Conservation (phyloP, 2,797 vertebrate species). For the Echiichthys vipera region DNA sequence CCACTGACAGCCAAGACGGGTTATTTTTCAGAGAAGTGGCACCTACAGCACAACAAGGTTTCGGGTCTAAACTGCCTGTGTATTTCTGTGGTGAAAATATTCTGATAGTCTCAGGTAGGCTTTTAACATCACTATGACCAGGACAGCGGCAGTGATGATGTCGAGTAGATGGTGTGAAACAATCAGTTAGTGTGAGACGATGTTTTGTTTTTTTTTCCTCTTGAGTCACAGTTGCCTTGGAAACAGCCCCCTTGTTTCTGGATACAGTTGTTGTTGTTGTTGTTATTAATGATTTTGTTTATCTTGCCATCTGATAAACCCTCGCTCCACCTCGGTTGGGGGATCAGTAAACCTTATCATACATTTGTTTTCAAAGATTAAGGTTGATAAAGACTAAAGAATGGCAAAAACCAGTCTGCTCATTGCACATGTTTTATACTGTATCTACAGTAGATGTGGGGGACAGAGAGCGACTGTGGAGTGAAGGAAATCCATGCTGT, state of each 20-base stretch:
- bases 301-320: slow-evolving; percentile 66
- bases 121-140: slow-evolving; percentile 70
- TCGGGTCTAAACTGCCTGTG: slow-evolving; percentile 16
- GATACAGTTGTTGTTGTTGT: slow-evolving; percentile 61
- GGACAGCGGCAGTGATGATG: slow-evolving; percentile 50
- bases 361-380: slow-evolving; percentile 86
- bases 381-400: slow-evolving; percentile 67
- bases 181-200: slow-evolving; percentile 75
- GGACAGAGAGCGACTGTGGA: neutral
- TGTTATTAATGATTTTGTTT: slow-evolving; percentile 48
- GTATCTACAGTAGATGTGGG: slow-evolving; percentile 36
- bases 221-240: slow-evolving; percentile 88
- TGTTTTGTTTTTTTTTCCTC: slow-evolving; percentile 53
- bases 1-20: slow-evolving; percentile 31
- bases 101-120: slow-evolving; percentile 84
- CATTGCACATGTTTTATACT: slow-evolving; percentile 60
- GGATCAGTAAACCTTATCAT: slow-evolving; percentile 77
- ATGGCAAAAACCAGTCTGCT: slow-evolving; percentile 61
- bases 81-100: slow-evolving; percentile 49
- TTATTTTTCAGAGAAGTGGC: slow-evolving; percentile 14
- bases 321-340: slow-evolving; percentile 34
- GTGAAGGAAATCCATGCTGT: slow-evolving; percentile 40
- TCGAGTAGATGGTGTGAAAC: slow-evolving; percentile 71
- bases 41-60: slow-evolving; percentile 60
- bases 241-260: slow-evolving; percentile 72